phyloP scores from a whole-genome alignment of 2,888 invertebrate genomes.

The Reticulitermes lucifugus region DNA sequence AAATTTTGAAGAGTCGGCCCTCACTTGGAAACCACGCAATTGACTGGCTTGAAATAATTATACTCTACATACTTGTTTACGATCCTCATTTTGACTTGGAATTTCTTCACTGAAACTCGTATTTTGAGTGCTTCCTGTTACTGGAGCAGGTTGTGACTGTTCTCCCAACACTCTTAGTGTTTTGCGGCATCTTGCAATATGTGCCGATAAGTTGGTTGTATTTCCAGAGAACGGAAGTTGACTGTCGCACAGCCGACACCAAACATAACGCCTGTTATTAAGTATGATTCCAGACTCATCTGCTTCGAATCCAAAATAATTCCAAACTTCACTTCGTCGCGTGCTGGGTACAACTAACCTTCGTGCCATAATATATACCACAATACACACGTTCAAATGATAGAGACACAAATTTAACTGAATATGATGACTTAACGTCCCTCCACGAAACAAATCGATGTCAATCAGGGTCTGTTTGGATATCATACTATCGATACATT shows the following conservation, averaged over 20 bases:
- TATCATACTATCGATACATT: background rate
- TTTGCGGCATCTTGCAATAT: constrained; percentile 31
- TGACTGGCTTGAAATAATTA: background rate
- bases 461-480: background rate
- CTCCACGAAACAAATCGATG: background rate
- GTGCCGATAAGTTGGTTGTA: constrained; percentile 34
- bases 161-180: background rate
- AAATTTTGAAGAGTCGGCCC: no score
- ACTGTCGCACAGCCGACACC: constrained; percentile 37
- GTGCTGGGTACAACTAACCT: constrained; percentile 26
- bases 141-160: background rate
- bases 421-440: background rate
- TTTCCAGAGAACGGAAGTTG: constrained; percentile 37
- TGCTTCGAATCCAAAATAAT: constrained; percentile 42
- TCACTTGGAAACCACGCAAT: no score
- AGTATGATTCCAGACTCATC: constrained; percentile 30
- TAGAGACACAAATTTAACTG: background rate
- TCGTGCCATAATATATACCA: background rate
- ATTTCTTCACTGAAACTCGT: background rate
- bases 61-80: background rate
- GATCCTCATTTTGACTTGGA: background rate
- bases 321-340: constrained; percentile 36
- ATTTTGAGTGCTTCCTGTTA: background rate
- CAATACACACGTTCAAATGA: background rate
- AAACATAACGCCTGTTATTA: constrained; percentile 29